These are phyloP conservation scores for Drosophila vallismaia DNA, from an alignment of 2,888 invertebrate genomes.

Conservation along the genomic window DNA sequence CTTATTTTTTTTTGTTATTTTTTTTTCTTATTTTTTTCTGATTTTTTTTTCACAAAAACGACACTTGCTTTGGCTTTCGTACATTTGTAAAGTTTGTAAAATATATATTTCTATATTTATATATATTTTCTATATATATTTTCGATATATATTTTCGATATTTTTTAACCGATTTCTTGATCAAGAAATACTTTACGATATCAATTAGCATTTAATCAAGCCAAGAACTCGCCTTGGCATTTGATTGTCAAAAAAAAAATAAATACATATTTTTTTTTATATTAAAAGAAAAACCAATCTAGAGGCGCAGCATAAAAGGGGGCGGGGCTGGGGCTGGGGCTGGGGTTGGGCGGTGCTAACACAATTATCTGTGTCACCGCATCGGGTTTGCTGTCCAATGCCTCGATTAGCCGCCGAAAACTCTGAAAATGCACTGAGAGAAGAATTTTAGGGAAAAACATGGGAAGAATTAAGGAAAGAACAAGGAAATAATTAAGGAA, in stretches of 20 bases:
- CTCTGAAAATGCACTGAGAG: too few species aligned
- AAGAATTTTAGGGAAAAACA: too few species aligned
- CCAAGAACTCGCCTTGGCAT: conserved; percentile 49
- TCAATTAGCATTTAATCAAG: conserved; percentile 56
- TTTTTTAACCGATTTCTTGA: conserved; percentile 25
- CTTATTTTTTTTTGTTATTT: neutral
- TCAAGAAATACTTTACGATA: conserved; percentile 37
- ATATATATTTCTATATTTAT: neutral
- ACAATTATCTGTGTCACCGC: conserved; percentile 45
- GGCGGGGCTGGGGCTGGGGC: conserved; percentile 28
- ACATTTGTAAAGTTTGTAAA: neutral
- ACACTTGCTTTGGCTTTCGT: conserved; percentile 4
- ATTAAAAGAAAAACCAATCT: neutral
- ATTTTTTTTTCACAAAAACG: conserved; percentile 22
- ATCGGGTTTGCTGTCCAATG: conserved; percentile 11
- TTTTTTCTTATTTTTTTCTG: too few species aligned
- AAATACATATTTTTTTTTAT: too few species aligned
- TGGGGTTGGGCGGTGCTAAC: conserved; percentile 29
- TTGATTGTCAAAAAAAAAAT: conserved; percentile 41
- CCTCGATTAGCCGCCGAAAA: conserved; percentile 18
- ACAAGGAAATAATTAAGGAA: too few species aligned
- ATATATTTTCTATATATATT: neutral
- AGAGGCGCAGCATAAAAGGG: conserved; percentile 14
- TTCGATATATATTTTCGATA: neutral
- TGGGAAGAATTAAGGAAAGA: too few species aligned